phyloP scores from a whole-genome alignment of 2,797 vertebrate genomes.

The Crocidura indochinensis region DNA sequence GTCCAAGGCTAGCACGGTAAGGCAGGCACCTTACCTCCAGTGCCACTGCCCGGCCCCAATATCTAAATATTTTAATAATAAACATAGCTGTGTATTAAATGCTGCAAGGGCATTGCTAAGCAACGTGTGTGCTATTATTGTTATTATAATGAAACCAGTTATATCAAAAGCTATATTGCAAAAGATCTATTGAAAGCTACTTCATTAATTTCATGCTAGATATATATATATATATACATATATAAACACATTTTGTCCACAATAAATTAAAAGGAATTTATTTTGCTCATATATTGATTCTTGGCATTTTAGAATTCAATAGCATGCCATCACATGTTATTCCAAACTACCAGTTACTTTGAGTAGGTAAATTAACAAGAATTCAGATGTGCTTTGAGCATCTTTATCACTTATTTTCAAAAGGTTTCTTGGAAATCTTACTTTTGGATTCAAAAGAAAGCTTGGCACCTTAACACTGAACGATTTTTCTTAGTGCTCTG shows the following conservation, averaged over 20 bases:
- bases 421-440: slow-evolving; percentile 41
- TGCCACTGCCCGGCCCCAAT: too few species aligned
- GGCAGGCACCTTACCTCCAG: too few species aligned
- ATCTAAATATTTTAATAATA: too few species aligned
- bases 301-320: slow-evolving; percentile 52
- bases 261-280: slow-evolving; percentile 20
- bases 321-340: background rate
- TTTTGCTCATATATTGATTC: background rate
- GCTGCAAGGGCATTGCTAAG: too few species aligned
- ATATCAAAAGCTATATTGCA: background rate
- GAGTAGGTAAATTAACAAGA: background rate
- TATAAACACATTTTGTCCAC: background rate
- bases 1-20: too few species aligned
- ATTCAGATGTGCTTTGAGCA: background rate
- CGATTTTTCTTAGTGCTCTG: slow-evolving; percentile 59
- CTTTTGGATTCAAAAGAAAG: background rate
- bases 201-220: background rate
- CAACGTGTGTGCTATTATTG: background rate
- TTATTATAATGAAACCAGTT: background rate
- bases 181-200: background rate
- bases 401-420: slow-evolving; percentile 69
- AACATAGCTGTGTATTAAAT: too few species aligned
- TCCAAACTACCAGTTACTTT: slow-evolving; percentile 34
- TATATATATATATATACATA: too few species aligned
- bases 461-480: slow-evolving; percentile 1